These are phyloP conservation scores for Tricholauxania praeusta DNA, from an alignment of 2,888 invertebrate species.

Conservation along the genomic window DNA sequence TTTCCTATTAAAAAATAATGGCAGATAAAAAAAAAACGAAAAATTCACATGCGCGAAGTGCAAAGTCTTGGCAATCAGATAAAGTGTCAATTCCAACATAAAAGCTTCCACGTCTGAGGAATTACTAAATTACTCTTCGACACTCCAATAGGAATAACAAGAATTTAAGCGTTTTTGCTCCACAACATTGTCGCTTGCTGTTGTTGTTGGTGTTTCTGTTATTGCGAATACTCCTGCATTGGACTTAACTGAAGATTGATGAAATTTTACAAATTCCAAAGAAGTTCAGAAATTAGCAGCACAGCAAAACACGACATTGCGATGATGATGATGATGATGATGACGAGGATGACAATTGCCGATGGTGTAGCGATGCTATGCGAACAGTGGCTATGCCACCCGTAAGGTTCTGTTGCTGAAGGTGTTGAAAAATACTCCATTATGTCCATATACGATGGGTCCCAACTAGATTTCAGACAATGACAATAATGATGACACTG, in stretches of 20 bases:
- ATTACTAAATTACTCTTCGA: slow-evolving; percentile 46
- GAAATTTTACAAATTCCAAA: slow-evolving; percentile 48
- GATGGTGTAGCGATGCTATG: slow-evolving; percentile 26
- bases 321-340: slow-evolving; percentile 27
- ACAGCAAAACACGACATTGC: slow-evolving; percentile 47
- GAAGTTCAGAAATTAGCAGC: slow-evolving; percentile 52
- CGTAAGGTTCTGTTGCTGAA: not conserved
- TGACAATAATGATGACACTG: slow-evolving; percentile 23
- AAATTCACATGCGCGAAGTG: slow-evolving; percentile 6
- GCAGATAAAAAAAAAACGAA: too few relatives aligned
- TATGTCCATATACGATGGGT: slow-evolving; percentile 63
- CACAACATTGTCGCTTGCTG: slow-evolving; percentile 15
- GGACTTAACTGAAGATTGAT: slow-evolving; percentile 23
- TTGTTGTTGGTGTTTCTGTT: slow-evolving; percentile 12
- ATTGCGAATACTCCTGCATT: slow-evolving; percentile 41
- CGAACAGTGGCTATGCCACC: slow-evolving; percentile 41
- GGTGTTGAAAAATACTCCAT: slow-evolving; percentile 55
- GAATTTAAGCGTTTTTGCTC: slow-evolving; percentile 31
- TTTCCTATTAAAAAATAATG: too few relatives aligned
- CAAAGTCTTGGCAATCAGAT: slow-evolving; percentile 47
- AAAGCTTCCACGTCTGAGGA: slow-evolving; percentile 50
- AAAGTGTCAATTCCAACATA: slow-evolving; percentile 50
- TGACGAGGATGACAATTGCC: slow-evolving; percentile 10
- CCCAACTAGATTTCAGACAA: slow-evolving; percentile 6
- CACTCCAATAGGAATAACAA: slow-evolving; percentile 12